A percentile compares a stretch with the other conserved stretches of the same genome.
phyloP scores from a whole-genome alignment of 2,888 invertebrate genomes.

The Campoplex nolae region DNA sequence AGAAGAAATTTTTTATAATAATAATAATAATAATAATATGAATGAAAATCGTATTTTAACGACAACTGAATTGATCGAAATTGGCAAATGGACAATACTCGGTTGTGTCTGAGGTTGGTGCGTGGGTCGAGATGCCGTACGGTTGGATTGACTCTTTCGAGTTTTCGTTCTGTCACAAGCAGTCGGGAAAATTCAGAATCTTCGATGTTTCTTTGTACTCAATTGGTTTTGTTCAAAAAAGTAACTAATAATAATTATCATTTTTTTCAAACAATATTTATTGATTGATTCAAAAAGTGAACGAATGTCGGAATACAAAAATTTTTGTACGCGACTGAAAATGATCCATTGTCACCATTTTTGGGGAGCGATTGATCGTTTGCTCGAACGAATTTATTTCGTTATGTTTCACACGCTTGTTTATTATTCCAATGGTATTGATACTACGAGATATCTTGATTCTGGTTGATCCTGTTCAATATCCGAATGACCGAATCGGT shows the following conservation, averaged over 20 bases:
- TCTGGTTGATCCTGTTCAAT: constrained; percentile 46
- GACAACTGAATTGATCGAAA: constrained; percentile 73
- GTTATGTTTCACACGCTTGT: neutral
- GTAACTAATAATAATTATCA: no score
- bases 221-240: neutral
- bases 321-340: neutral
- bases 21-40: neutral
- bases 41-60: constrained; percentile 28
- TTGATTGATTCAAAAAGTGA: no score
- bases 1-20: neutral
- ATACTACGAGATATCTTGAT: constrained; percentile 36
- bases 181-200: constrained; percentile 35
- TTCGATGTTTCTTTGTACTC: constrained; percentile 29
- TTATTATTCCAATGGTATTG: neutral
- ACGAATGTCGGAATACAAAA: neutral
- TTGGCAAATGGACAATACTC: constrained; percentile 81
- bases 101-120: constrained; percentile 78
- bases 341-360: neutral
- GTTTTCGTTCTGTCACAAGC: constrained; percentile 55
- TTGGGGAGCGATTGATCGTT: neutral
- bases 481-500: constrained; percentile 34
- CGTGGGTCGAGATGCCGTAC: constrained; percentile 77
- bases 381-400: neutral
- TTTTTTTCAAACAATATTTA: no score
- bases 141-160: constrained; percentile 69